A percentile compares a stretch with the other conserved stretches of the same genome.
phyloP scores from a whole-genome alignment of 2,888 invertebrate genomes.

The Celastrina argiolus region DNA sequence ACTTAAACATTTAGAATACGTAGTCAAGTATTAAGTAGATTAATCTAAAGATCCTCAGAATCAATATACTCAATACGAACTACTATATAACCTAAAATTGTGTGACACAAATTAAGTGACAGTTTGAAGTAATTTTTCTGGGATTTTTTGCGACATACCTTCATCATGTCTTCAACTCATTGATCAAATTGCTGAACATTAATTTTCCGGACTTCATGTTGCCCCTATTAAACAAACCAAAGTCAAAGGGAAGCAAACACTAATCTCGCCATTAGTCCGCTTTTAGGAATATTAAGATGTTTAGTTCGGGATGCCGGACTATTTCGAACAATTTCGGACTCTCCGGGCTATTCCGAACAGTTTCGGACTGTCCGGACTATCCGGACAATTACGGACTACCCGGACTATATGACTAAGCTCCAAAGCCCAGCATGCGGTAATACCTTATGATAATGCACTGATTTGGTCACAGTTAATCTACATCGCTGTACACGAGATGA shows the following conservation, averaged over 20 bases:
- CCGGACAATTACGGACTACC: too few relatives aligned
- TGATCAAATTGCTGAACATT: too few relatives aligned
- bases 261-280: conserved; percentile 15
- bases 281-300: conserved; percentile 14
- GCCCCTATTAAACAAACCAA: not conserved
- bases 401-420: conserved; percentile 25
- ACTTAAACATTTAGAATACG: too few relatives aligned
- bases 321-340: not conserved
- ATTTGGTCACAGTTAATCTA: conserved; percentile 19
- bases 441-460: conserved; percentile 29
- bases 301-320: not conserved
- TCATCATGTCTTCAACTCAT: too few relatives aligned
- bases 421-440: conserved; percentile 25
- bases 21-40: too few relatives aligned
- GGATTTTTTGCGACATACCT: too few relatives aligned
- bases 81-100: too few relatives aligned
- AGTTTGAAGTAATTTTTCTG: too few relatives aligned
- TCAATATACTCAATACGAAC: too few relatives aligned
- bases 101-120: too few relatives aligned
- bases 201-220: too few relatives aligned
- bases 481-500: not conserved
- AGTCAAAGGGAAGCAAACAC: not conserved
- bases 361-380: conserved; percentile 1
- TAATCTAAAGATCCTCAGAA: too few relatives aligned
- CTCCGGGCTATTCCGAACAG: conserved; percentile 27